Evolutionary conservation across 2,888 invertebrate genomes (phyloP), one percentile per base, ranked within the genome.

Genomic region (Tanypteryx hageni): DNA sequence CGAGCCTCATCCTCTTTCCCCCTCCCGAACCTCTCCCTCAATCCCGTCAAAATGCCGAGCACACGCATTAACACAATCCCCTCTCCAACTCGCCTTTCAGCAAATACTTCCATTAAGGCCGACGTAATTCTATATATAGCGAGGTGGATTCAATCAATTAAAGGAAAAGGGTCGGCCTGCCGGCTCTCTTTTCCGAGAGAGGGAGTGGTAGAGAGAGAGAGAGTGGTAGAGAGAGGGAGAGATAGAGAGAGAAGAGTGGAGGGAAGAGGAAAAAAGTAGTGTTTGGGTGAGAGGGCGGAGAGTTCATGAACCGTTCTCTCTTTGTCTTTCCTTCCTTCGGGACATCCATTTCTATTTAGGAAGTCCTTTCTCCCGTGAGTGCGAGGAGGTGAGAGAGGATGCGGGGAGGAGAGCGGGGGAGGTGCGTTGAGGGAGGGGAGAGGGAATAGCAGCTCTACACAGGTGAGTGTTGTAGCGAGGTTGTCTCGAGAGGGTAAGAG

Each of bases 131-230:
- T 76, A 76, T 76, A 27, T 76, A 76, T 76, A 76, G 76, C 76
- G 76, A 76, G 76, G 76, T 76, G 76, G 76, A 76, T 76, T 76
- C 76, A 76, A 76, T 76, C 76, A 76, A 76, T 76, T 76, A 76
- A 76, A 76, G 27, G 76, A 76, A 76, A 44, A 22, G 68, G 68
- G n/a, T 64, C 68, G 22, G 68, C 18, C 76, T 16, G 68, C 18
- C 76, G 10, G 22, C 76, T 76, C 76, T 27, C 22, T 22, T 27
- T 22, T 7, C 22, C 3, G 76, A 68, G 22, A 7, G 68, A 22
- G 27, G 85, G 59, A 0, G n/a, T n/a, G n/a, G n/a, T n/a, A n/a
- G 56, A 2, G 56, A 64, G 9, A 4, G n/a, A 44, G 7, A 16
- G 57, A 11, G 83, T 18, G 1, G 56, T 0, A 31, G 83, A n/a